These are phyloP conservation scores for Drymonia ruficornis DNA, from an alignment of 2,888 invertebrate genomes.

Conservation along the genomic window DNA sequence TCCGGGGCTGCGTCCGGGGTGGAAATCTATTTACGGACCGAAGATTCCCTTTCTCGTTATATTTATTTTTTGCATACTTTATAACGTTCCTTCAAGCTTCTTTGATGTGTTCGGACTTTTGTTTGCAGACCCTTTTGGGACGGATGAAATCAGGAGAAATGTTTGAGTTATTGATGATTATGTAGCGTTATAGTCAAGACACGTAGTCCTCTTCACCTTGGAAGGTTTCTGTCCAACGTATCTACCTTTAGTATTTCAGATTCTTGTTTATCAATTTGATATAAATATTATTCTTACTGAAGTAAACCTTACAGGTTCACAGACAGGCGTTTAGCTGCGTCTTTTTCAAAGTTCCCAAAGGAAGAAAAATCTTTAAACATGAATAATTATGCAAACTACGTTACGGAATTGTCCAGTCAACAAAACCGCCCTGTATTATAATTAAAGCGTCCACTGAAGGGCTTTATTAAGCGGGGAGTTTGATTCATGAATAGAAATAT, in stretches of 20 bases:
- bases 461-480: slow-evolving; percentile 39
- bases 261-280: too few species aligned
- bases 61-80: slow-evolving; percentile 15
- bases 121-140: slow-evolving; percentile 9
- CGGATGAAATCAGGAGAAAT: background rate
- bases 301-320: too few species aligned
- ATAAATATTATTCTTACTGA: too few species aligned
- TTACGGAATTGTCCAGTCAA: background rate
- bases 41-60: slow-evolving; percentile 25
- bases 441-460: slow-evolving; percentile 20
- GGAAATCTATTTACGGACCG: slow-evolving; percentile 34
- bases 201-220: too few species aligned
- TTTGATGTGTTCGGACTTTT: slow-evolving; percentile 28
- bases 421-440: background rate
- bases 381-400: too few species aligned
- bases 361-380: too few species aligned
- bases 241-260: too few species aligned
- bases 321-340: too few species aligned
- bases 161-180: background rate
- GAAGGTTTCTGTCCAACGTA: too few species aligned
- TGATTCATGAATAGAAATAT: slow-evolving; percentile 50
- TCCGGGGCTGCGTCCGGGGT: slow-evolving; percentile 17
- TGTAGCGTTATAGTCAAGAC: slow-evolving; percentile 10
- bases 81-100: slow-evolving; percentile 9
- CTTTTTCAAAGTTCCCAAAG: too few species aligned